A percentile compares a stretch with the other conserved stretches of the same genome.
phyloP scores from a whole-genome alignment of 2,888 invertebrate genomes.

The Phytoseiulus persimilis region DNA sequence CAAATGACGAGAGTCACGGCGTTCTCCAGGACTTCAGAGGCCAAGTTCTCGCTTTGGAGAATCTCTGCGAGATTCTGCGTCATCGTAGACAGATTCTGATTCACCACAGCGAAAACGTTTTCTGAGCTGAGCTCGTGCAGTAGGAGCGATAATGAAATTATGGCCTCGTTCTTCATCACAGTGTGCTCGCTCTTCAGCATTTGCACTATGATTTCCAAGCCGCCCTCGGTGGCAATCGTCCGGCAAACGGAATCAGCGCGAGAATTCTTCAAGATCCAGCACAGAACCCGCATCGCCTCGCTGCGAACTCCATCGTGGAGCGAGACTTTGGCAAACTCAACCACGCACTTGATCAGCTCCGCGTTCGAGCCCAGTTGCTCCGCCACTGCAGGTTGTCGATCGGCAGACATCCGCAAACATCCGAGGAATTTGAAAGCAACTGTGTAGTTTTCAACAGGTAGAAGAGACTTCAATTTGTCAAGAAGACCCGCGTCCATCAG shows the following conservation, averaged over 20 bases:
- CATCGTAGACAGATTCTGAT: background rate
- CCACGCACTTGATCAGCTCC: constrained; percentile 60
- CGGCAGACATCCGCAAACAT: constrained; percentile 73
- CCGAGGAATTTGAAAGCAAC: constrained; percentile 79
- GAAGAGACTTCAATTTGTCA: constrained; percentile 63
- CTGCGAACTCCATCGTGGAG: constrained; percentile 73
- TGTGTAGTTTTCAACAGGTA: constrained; percentile 59
- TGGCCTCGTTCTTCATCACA: constrained; percentile 61
- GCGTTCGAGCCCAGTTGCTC: constrained; percentile 59
- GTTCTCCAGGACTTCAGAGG: background rate
- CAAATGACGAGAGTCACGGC: constrained; percentile 13
- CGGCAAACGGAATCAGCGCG: constrained; percentile 52
- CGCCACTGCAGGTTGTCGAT: constrained; percentile 62
- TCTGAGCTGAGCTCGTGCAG: constrained; percentile 40
- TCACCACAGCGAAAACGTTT: background rate
- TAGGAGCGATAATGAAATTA: constrained; percentile 50
- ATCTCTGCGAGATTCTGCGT: background rate
- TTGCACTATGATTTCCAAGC: constrained; percentile 65
- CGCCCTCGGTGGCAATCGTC: constrained; percentile 57
- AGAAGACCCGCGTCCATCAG: constrained; percentile 66
- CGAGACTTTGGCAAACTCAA: constrained; percentile 67
- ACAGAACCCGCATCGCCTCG: constrained; percentile 51
- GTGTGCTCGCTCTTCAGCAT: constrained; percentile 75
- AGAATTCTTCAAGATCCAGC: constrained; percentile 65
- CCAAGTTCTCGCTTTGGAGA: background rate